These are phyloP conservation scores for Junonia oenone DNA, from an alignment of 2,888 invertebrate genomes.

Conservation along the genomic window DNA sequence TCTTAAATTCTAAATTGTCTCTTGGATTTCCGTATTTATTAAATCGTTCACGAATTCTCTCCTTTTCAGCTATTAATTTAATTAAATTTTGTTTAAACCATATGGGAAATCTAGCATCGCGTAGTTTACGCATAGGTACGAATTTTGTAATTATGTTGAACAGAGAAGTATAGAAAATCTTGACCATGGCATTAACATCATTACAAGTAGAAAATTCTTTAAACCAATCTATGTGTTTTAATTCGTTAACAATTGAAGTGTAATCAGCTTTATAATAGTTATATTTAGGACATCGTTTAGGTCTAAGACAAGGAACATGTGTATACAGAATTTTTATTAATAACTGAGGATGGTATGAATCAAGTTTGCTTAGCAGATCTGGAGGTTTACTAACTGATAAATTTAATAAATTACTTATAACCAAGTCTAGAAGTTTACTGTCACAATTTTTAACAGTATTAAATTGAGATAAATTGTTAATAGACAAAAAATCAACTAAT, in stretches of 20 bases:
- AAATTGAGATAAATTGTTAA: not conserved
- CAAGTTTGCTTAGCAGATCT: too few species aligned
- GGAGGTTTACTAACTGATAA: too few species aligned
- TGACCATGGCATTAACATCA: constrained; percentile 4
- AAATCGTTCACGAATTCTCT: not conserved
- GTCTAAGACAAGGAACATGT: too few species aligned
- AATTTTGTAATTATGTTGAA: not conserved
- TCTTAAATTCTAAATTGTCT: constrained; percentile 4
- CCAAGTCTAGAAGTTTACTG: not conserved
- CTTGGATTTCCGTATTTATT: constrained; percentile 7
- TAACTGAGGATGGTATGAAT: too few species aligned
- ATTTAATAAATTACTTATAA: too few species aligned
- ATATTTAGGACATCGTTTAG: too few species aligned
- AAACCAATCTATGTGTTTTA: not conserved
- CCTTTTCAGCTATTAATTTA: too few species aligned
- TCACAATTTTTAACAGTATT: not conserved
- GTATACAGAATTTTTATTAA: too few species aligned
- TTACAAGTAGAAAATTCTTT: not conserved
- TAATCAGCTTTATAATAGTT: too few species aligned
- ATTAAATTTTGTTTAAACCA: too few species aligned
- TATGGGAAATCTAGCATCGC: not conserved
- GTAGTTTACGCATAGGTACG: not conserved
- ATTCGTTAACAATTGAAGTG: too few species aligned
- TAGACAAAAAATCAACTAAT: not conserved
- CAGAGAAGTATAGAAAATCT: not conserved